Evolutionary conservation across 2,888 invertebrate genomes (phyloP).

Genomic region (Bibio marci): DNA sequence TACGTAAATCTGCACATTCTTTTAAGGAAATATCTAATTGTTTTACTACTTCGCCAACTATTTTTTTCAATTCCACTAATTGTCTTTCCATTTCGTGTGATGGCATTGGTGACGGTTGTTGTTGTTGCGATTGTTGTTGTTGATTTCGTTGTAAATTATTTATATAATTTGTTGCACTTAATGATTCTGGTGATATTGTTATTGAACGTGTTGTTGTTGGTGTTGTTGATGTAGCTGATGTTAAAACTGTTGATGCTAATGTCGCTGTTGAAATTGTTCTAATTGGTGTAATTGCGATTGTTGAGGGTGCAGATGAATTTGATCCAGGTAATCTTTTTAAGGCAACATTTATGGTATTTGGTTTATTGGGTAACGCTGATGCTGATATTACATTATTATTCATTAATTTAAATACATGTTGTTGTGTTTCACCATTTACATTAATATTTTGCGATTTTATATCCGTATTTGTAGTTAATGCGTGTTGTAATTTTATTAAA

Average conservation of each 20-base stretch:
- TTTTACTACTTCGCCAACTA: slow-evolving; percentile 22
- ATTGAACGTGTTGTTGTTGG: not conserved
- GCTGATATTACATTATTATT: too few relatives aligned
- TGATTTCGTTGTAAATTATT: slow-evolving; percentile 7
- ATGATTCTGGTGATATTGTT: too few relatives aligned
- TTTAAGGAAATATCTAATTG: slow-evolving; percentile 21
- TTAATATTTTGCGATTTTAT: too few relatives aligned
- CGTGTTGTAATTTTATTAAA: too few relatives aligned
- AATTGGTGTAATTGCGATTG: not conserved
- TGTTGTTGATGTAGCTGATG: not conserved
- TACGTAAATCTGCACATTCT: slow-evolving; percentile 22
- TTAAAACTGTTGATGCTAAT: not conserved
- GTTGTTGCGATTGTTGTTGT: not conserved
- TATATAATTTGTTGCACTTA: too few relatives aligned
- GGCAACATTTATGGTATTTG: not conserved
- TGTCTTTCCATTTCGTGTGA: slow-evolving; percentile 24
- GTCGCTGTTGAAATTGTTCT: not conserved
- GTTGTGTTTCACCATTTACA: too few relatives aligned
- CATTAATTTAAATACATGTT: too few relatives aligned
- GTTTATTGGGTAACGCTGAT: not conserved
- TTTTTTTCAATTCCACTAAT: slow-evolving; percentile 20
- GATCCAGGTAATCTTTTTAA: not conserved
- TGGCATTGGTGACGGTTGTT: slow-evolving; percentile 15
- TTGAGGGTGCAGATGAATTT: not conserved
- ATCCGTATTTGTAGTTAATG: too few relatives aligned